phyloP scores from a whole-genome alignment of 2,113 vertebrate species.

The Plecotus auritus region DNA sequence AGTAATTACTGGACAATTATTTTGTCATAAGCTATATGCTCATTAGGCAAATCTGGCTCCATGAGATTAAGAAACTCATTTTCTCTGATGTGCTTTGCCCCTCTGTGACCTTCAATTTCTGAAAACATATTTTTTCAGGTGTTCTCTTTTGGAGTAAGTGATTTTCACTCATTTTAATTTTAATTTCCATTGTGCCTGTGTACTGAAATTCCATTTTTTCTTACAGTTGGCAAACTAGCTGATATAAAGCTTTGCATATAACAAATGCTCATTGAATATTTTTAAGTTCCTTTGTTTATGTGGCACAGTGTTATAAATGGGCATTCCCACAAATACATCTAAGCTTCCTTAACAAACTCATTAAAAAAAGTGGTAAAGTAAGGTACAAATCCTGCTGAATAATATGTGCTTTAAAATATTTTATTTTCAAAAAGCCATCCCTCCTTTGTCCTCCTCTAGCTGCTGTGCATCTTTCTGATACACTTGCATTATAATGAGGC shows the following conservation, averaged over 20 bases:
- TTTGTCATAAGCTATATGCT: conserved; percentile 61
- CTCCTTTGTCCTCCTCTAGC: background rate
- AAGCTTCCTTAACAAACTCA: background rate
- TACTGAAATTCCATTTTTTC: background rate
- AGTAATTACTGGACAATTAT: conserved; percentile 66
- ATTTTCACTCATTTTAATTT: background rate
- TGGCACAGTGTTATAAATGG: background rate
- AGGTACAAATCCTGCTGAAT: background rate
- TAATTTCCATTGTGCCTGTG: background rate
- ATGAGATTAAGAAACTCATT: conserved; percentile 66
- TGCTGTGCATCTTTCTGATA: background rate
- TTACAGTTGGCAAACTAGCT: background rate
- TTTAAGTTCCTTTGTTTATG: background rate
- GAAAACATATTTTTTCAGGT: conserved; percentile 52
- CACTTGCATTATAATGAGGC: background rate
- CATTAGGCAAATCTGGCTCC: conserved; percentile 44
- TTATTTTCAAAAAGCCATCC: background rate
- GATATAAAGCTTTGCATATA: background rate
- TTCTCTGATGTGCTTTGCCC: conserved; percentile 31
- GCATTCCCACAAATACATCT: background rate
- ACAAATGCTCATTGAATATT: background rate
- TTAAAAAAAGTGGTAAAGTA: background rate
- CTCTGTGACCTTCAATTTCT: conserved; percentile 56
- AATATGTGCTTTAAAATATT: background rate
- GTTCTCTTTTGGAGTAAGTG: background rate